These are phyloP conservation scores for Emydura subglobosa DNA, from an alignment of 2,113 vertebrate genomes.

Conservation along the genomic window DNA sequence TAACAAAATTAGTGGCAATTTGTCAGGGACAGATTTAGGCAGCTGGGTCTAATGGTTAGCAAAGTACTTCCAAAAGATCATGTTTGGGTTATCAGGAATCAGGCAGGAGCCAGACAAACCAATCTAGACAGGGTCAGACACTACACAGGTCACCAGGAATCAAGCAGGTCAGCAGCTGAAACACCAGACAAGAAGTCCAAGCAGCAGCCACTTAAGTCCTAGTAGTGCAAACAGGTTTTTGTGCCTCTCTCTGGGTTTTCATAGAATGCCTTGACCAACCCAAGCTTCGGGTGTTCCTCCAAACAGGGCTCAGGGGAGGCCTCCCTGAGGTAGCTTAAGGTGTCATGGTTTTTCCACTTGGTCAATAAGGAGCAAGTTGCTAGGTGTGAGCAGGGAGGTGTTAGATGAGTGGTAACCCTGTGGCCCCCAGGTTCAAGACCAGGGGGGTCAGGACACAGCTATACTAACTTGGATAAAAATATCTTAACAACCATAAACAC, in stretches of 20 bases:
- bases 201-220: not conserved
- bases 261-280: not conserved
- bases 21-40: not conserved
- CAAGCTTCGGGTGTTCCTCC: not conserved
- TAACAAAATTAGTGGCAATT: not conserved
- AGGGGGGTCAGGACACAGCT: not conserved
- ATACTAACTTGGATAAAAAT: not conserved
- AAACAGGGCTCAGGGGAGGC: not conserved
- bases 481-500: not conserved
- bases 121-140: not conserved
- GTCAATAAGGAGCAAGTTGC: not conserved
- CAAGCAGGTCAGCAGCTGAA: not conserved
- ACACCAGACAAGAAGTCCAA: not conserved
- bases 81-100: not conserved
- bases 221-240: not conserved
- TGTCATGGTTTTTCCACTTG: not conserved
- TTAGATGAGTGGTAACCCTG: too few species aligned
- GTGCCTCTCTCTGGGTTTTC: not conserved
- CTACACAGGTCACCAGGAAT: not conserved
- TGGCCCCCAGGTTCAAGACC: not conserved
- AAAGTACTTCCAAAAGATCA: not conserved
- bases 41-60: not conserved
- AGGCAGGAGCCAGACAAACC: not conserved
- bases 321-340: not conserved
- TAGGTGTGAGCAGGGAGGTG: too few species aligned